Conservation (phyloP, 2,888 invertebrate genomes). For the Ectemnius lituratus region DNA sequence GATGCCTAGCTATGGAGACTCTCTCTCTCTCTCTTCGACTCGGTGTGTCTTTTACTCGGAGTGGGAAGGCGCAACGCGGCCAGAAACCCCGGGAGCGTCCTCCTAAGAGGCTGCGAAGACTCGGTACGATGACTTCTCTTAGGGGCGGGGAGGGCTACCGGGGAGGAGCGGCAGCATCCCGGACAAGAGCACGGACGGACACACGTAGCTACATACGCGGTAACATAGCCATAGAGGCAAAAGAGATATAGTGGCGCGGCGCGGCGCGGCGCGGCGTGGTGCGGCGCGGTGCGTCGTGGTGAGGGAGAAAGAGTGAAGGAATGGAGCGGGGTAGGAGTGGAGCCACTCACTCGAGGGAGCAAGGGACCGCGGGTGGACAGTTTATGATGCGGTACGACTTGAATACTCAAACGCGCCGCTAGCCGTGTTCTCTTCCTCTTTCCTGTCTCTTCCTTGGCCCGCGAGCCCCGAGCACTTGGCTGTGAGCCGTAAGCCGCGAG, state of each 20-base stretch:
- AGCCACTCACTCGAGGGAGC: conserved; percentile 14
- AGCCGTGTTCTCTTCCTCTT: conserved; percentile 51
- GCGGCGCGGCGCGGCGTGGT: too few relatives aligned
- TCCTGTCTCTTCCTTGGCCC: conserved; percentile 9
- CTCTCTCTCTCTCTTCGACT: conserved; percentile 14
- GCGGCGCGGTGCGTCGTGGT: too few relatives aligned
- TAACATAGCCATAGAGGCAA: conserved; percentile 42
- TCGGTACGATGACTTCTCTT: conserved; percentile 50
- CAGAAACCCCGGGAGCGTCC: conserved; percentile 8
- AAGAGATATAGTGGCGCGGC: conserved; percentile 23
- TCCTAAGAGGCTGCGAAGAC: conserved; percentile 23
- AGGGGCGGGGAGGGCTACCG: conserved; percentile 36
- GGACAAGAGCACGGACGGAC: conserved; percentile 45
- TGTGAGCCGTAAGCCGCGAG: not conserved
- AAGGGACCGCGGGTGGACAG: conserved; percentile 69
- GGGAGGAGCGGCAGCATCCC: conserved; percentile 29
- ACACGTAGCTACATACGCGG: conserved; percentile 51
- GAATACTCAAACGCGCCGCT: conserved; percentile 74
- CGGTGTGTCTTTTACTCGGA: not conserved
- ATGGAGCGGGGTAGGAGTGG: conserved; percentile 20
- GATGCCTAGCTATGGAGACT: too few relatives aligned
- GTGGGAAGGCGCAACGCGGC: not conserved
- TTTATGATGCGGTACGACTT: conserved; percentile 74
- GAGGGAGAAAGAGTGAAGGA: not conserved
- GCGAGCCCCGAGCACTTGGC: conserved; percentile 16